Base-by-base conservation (phyloP, 2,888 invertebrate species). In the Panorpa germanica region DNA sequence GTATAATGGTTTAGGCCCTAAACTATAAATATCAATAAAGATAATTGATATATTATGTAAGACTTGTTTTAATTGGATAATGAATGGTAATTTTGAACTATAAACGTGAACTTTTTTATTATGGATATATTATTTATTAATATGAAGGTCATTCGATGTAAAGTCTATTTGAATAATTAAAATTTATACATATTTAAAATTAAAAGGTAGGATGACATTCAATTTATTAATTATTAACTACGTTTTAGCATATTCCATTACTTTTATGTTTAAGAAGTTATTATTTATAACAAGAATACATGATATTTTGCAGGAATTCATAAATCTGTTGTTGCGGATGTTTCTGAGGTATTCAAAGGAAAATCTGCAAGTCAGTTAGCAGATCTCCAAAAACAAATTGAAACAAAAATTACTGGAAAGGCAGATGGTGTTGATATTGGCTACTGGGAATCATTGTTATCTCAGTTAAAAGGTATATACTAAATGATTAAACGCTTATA, bases 371-470 rank as follows among this genome's bases (percentile, higher is more conserved):
- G 65, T 3, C 90, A 96, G 52, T 59, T 98, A 39, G 71, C 74
- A 40, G 70, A 77, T 32, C 57, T 98, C 40, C 82, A 86, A 46
- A 55, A 61, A 15, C 76, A 82, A 50, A 91, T 98, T 44, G 82
- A 83, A 52, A 59, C 60, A 10, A 95, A 93, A 59, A 78, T 95
- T 35, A 65, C 65, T 41, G 75, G 77, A 1, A 72, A 77, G 37
- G 71, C 70, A 25, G 90, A 85, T 55, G 91, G 90, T 10, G 75
- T 93, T 25, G 96, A 96, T 58, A 78, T 95, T 37, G 86, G 88
- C 25, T 98, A 95, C 56, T 98, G 96, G 96, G 96, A 98, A 59
- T 85, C 86, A 27, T 57, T 98, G 38, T 61, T 93, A 19, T 85
- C 85, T n/a, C 90, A 93, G 51, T 61, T 98, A 7, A 90, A 88